A percentile compares a stretch with the other conserved stretches of the same genome.
Evolutionary conservation across 92 coral and sea anemone genomes (phyloP).

Genomic region (Zoanthus sociatus): DNA sequence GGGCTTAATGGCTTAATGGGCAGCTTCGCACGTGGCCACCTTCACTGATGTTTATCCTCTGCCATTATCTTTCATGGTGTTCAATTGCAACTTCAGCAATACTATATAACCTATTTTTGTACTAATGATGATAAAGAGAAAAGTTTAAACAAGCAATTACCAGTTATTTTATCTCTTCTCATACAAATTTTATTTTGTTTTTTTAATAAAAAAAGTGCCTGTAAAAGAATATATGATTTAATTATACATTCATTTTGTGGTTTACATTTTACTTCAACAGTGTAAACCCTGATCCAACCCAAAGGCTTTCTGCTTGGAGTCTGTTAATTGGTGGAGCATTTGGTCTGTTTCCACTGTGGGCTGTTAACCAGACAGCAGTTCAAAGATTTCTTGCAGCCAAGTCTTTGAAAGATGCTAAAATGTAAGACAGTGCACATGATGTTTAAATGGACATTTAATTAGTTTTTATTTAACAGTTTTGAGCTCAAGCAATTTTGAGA

Average conservation of each 20-base stretch:
- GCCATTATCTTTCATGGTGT: too few relatives aligned
- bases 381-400: slow-evolving; percentile 92
- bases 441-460: background rate
- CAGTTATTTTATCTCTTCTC: too few relatives aligned
- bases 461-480: background rate
- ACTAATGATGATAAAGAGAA: too few relatives aligned
- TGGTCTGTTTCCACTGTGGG: slow-evolving; percentile 97
- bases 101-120: too few relatives aligned
- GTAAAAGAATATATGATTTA: background rate
- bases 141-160: too few relatives aligned
- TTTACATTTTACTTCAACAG: slow-evolving; percentile 34
- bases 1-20: too few relatives aligned
- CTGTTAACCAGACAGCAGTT: slow-evolving; percentile 99
- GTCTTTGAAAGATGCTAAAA: slow-evolving; percentile 89
- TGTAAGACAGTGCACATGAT: slow-evolving; percentile 42
- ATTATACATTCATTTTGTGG: background rate
- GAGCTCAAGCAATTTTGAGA: background rate
- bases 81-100: too few relatives aligned
- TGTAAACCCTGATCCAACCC: slow-evolving; percentile 92
- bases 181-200: too few relatives aligned
- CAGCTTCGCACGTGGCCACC: too few relatives aligned
- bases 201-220: too few relatives aligned
- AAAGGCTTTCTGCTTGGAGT: slow-evolving; percentile 93
- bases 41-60: too few relatives aligned
- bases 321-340: slow-evolving; percentile 96